Conservation (phyloP, 2,113 vertebrate genomes). For the Cardinalis cardinalis region DNA sequence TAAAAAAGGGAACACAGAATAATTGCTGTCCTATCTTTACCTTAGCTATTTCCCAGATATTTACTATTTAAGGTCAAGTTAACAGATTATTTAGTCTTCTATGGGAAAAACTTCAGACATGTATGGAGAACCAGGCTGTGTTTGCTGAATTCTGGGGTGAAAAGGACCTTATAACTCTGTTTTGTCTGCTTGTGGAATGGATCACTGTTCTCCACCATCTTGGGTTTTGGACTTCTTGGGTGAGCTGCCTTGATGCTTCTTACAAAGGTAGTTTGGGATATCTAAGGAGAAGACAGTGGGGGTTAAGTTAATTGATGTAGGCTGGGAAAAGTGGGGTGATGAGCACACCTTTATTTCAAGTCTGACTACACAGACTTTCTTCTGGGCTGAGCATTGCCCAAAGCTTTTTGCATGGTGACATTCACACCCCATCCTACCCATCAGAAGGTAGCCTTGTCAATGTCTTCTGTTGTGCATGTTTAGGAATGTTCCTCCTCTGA, state of each 20-base stretch:
- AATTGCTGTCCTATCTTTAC: background rate
- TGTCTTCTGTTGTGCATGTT: background rate
- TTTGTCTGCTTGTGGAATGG: background rate
- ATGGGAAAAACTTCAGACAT: background rate
- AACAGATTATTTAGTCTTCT: background rate
- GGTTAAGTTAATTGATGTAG: background rate
- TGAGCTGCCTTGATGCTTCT: background rate
- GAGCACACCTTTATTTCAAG: background rate
- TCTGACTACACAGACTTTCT: background rate
- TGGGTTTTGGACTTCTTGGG: background rate
- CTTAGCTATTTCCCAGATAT: background rate
- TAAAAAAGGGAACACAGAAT: background rate
- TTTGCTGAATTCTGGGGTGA: background rate
- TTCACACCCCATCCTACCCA: background rate
- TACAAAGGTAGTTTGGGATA: background rate
- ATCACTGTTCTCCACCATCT: background rate
- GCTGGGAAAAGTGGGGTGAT: background rate
- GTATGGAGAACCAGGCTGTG: background rate
- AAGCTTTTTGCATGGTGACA: background rate
- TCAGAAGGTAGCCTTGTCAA: background rate
- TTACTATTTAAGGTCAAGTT: background rate
- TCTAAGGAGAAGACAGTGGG: background rate
- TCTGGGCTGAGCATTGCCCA: background rate
- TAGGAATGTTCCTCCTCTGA: background rate
- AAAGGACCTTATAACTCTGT: background rate